A percentile compares a stretch with the other conserved stretches of the same genome.
phyloP scores from a whole-genome alignment of 2,113 vertebrate genomes.

The Irena cyanogastra region DNA sequence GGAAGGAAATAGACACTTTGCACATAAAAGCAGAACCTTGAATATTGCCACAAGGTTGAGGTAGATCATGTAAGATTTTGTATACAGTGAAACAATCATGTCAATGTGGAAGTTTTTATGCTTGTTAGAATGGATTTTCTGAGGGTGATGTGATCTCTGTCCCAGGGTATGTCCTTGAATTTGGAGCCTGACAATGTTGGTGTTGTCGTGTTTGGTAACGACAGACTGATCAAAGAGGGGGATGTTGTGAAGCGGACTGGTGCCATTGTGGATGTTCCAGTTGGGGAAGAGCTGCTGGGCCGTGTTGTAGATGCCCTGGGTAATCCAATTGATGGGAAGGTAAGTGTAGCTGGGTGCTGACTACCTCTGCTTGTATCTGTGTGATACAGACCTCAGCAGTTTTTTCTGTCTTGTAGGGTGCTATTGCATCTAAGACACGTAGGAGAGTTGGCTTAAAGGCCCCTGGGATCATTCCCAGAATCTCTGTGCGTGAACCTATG shows the following conservation, averaged over 20 bases:
- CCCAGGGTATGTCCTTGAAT: constrained; percentile 97
- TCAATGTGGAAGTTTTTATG: fast-evolving
- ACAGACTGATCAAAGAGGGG: constrained; percentile 97
- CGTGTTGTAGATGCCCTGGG: constrained; percentile 96
- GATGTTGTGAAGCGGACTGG: constrained; percentile 97
- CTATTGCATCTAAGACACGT: constrained; percentile 81
- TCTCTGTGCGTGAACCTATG: constrained; percentile 98
- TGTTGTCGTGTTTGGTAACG: constrained; percentile 98
- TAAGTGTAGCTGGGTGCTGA: neutral
- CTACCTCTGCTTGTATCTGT: fast-evolving
- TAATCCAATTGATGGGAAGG: constrained; percentile 97
- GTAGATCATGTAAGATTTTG: neutral
- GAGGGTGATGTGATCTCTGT: neutral
- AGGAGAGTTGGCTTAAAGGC: constrained; percentile 96
- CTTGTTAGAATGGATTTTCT: fast-evolving
- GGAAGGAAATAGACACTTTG: fast-evolving
- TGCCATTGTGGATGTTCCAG: constrained; percentile 96
- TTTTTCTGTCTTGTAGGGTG: constrained; percentile 65
- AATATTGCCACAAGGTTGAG: fast-evolving
- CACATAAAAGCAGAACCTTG: neutral
- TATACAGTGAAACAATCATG: neutral
- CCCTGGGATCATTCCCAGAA: constrained; percentile 96
- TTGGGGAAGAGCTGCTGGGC: constrained; percentile 90
- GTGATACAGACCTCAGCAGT: fast-evolving
- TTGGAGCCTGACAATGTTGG: constrained; percentile 99